These are phyloP conservation scores for Drosophila kambysellisi DNA, from an alignment of 2,888 invertebrate genomes.

Conservation along the genomic window DNA sequence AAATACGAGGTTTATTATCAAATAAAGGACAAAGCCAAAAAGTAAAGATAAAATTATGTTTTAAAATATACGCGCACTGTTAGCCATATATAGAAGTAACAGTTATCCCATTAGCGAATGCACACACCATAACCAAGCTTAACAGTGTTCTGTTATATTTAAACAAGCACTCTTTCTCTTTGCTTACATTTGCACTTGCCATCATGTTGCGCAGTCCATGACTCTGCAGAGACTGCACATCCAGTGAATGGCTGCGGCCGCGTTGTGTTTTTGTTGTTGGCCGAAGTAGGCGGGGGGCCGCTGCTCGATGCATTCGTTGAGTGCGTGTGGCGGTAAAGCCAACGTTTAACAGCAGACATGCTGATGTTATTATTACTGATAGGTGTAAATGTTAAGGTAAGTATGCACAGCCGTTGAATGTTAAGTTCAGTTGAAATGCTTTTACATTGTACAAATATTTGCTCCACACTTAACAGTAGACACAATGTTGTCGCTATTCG, in stretches of 20 bases:
- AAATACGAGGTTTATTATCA: conserved; percentile 19
- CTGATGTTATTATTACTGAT: conserved; percentile 22
- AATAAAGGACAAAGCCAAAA: not conserved
- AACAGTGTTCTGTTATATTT: conserved; percentile 36
- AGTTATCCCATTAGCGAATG: conserved; percentile 22
- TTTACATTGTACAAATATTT: conserved; percentile 40
- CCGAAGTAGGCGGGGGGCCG: conserved; percentile 66
- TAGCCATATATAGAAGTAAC: conserved; percentile 4
- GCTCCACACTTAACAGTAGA: conserved; percentile 36
- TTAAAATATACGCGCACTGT: conserved; percentile 38
- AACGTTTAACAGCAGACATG: conserved; percentile 85
- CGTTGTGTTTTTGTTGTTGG: conserved; percentile 77
- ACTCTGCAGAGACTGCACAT: conserved; percentile 84
- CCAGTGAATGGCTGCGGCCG: conserved; percentile 84
- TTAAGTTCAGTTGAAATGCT: conserved; percentile 21
- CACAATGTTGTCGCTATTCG: conserved; percentile 9
- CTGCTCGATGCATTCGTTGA: conserved; percentile 61
- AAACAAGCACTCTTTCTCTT: conserved; percentile 2
- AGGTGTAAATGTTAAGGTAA: conserved; percentile 30
- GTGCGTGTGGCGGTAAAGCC: conserved; percentile 83
- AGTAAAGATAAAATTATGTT: not conserved
- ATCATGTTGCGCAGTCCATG: conserved; percentile 83
- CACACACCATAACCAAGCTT: conserved; percentile 35
- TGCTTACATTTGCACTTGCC: conserved; percentile 80
- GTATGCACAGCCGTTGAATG: conserved; percentile 48